Evolutionary conservation across 2,113 vertebrate species (phyloP).

Genomic region (Silurus meridionalis): DNA sequence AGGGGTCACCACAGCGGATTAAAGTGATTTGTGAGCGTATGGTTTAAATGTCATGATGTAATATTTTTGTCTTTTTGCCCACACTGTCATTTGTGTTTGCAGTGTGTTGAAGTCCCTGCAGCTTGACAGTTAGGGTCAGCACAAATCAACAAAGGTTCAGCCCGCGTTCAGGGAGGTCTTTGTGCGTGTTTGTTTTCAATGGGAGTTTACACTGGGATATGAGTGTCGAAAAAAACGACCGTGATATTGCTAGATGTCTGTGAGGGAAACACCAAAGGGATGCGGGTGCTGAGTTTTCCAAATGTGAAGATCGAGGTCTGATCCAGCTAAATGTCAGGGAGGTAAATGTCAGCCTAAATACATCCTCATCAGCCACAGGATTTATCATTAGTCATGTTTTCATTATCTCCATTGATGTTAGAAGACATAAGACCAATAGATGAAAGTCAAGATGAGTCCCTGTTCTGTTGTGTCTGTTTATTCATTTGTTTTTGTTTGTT

Average conservation of each 20-base stretch:
- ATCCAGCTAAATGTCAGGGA: neutral
- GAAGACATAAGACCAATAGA: neutral
- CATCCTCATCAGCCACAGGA: neutral
- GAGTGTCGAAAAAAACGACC: neutral
- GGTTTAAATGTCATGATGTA: neutral
- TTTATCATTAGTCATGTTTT: neutral
- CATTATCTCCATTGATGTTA: neutral
- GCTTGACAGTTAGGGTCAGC: constrained; percentile 39
- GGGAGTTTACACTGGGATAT: neutral
- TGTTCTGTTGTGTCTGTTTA: neutral
- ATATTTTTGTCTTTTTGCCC: neutral
- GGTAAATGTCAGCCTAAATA: neutral
- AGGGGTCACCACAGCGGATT: neutral
- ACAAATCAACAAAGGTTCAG: constrained; percentile 17
- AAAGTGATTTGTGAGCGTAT: constrained; percentile 4
- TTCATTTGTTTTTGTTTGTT: too few species aligned
- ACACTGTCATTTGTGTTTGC: constrained; percentile 15
- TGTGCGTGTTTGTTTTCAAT: neutral
- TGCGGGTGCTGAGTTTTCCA: neutral
- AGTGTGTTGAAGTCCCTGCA: constrained; percentile 33
- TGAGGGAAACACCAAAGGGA: neutral
- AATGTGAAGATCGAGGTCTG: neutral
- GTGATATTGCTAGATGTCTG: neutral
- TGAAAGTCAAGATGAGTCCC: neutral
- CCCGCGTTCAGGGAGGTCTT: neutral